Evolutionary conservation across 2,888 invertebrate species (phyloP), one percentile per base, ranked within the genome.

Genomic region (Drosophila niveifrons): DNA sequence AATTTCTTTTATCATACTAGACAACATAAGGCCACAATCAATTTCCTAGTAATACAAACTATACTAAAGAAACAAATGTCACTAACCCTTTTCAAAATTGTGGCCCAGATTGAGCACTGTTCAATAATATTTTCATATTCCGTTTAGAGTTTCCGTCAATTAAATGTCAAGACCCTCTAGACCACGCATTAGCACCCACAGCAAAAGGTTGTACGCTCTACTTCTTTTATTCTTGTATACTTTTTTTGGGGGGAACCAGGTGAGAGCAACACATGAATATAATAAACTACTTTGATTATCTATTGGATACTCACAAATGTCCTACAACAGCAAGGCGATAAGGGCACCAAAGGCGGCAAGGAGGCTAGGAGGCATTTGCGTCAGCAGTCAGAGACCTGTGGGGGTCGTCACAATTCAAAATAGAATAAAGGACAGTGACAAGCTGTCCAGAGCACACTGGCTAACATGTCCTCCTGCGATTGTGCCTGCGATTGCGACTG

Each of bases 191-290:
- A 41, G 11, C 48, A 39, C 18, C 29, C 41, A 10, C 39, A 39
- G 1, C 29, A 31, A 23, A 29, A 17, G 29, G 28, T 43, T 55
- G 39, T 11, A n/a, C 15, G 13, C 41, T 31, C 58, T 8, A 18
- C 17, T 36, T 39, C 39, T 41, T 41, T 41, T 2, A 41, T 41
- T 41, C 8, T n/a, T 13, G 7, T 10, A 23, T 23, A 23, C 7
- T 6, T 46, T 18, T n/a, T 11, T n/a, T 6, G 6, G 36, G 11
- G 41, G 50, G 7, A 9, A 10, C 39, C 39, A 15, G 47, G 47
- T 18, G 59, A 64, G 75, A 50, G 81, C 63, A 66, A 66, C 62
- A 78, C 41, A 73, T 77, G 66, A 58, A 80, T 44, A 44, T 46
- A 36, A 57, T 73, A 2, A 67, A 63, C 31, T 34, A 63, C 70